A percentile compares a stretch with the other conserved stretches of the same genome.
Conservation (phyloP, 2,888 invertebrate genomes). For the Drosophila cognata region DNA sequence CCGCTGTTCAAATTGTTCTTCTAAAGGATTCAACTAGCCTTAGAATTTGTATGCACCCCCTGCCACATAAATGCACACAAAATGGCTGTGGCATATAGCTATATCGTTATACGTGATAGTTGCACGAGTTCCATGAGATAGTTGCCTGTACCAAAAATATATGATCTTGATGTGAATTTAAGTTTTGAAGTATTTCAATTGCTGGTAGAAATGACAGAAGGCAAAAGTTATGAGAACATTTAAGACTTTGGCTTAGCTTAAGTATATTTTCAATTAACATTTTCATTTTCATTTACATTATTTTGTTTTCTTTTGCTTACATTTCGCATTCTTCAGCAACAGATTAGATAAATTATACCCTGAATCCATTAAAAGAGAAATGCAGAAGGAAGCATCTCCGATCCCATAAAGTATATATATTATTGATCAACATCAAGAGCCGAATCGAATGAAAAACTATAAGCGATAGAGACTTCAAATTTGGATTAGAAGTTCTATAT, state of each 20-base stretch:
- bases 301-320: background rate
- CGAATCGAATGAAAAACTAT: background rate
- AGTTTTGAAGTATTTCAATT: background rate
- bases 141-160: conserved; percentile 12
- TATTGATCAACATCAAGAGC: background rate
- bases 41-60: conserved; percentile 40
- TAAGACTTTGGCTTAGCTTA: background rate
- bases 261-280: background rate
- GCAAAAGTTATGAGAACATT: background rate
- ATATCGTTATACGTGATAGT: background rate
- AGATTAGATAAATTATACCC: background rate
- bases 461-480: background rate
- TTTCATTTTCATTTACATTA: background rate
- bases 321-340: background rate
- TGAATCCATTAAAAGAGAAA: background rate
- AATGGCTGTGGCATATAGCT: conserved; percentile 50
- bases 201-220: background rate
- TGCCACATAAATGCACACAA: conserved; percentile 36
- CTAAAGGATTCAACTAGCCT: conserved; percentile 67
- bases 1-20: conserved; percentile 44
- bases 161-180: background rate
- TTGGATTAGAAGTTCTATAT: too few species aligned
- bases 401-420: background rate
- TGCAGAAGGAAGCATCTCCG: background rate
- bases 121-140: conserved; percentile 6